These are phyloP conservation scores for Menidia beryllina DNA, from an alignment of 2,113 vertebrate genomes.

Conservation along the genomic window DNA sequence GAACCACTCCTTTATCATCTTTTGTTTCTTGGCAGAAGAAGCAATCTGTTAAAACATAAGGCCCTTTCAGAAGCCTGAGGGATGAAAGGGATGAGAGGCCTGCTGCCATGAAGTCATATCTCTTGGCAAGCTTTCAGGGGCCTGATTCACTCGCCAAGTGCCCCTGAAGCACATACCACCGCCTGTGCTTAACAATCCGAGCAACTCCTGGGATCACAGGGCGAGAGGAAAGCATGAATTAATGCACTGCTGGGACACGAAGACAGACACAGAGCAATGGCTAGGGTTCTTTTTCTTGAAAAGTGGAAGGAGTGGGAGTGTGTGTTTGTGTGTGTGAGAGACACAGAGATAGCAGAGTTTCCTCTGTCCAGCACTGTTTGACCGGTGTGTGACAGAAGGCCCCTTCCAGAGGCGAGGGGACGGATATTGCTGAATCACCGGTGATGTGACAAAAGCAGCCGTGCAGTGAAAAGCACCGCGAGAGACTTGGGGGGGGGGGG, in stretches of 20 bases:
- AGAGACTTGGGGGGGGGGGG: too few relatives aligned
- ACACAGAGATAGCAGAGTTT: constrained; percentile 39
- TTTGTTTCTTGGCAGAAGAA: constrained; percentile 77
- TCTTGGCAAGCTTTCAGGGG: constrained; percentile 64
- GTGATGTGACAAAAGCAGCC: constrained; percentile 66
- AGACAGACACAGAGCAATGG: constrained; percentile 17
- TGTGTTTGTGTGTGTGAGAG: too few relatives aligned
- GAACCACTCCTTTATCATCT: constrained; percentile 72
- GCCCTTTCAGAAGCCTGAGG: constrained; percentile 69
- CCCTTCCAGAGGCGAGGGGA: constrained; percentile 56
- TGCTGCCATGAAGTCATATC: constrained; percentile 78
- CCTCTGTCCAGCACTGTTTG: constrained; percentile 58
- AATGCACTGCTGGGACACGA: constrained; percentile 41
- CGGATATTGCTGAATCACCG: constrained; percentile 83
- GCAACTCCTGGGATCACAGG: constrained; percentile 39
- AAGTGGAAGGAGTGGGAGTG: neutral
- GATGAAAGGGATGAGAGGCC: constrained; percentile 55
- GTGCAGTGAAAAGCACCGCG: constrained; percentile 61
- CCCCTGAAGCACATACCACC: constrained; percentile 49
- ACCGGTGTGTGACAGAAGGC: constrained; percentile 50
- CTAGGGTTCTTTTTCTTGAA: constrained; percentile 24
- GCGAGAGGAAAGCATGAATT: constrained; percentile 41
- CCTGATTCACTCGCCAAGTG: constrained; percentile 56
- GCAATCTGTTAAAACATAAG: constrained; percentile 74
- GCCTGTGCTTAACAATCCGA: constrained; percentile 46